A percentile compares a stretch with the other conserved stretches of the same genome.
Conservation (phyloP, 2,888 invertebrate species). For the Tetanocera ferruginea region DNA sequence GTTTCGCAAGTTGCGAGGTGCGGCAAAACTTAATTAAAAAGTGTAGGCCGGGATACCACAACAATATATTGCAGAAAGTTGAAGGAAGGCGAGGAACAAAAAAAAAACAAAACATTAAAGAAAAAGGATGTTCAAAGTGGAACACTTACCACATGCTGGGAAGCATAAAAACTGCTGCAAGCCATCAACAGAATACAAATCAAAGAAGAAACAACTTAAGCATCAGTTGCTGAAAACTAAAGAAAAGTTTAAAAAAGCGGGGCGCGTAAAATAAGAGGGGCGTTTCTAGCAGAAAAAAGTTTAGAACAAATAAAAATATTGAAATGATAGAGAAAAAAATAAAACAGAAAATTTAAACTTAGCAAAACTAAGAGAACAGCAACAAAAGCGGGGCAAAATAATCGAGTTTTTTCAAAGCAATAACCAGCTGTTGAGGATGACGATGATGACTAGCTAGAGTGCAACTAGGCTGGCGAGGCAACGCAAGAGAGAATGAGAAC, state of each 20-base stretch:
- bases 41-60: not conserved
- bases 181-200: not conserved
- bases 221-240: not conserved
- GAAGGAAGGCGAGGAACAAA: slow-evolving; percentile 18
- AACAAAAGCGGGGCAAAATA: not conserved
- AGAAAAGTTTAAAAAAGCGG: not conserved
- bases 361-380: not conserved
- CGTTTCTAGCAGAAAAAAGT: too few relatives aligned
- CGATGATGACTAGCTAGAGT: not conserved
- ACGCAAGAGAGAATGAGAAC: not conserved
- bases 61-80: not conserved
- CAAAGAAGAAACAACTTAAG: not conserved
- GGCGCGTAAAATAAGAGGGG: not conserved
- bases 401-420: not conserved
- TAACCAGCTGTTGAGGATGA: not conserved
- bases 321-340: not conserved
- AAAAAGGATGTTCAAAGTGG: slow-evolving; percentile 32
- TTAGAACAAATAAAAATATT: too few relatives aligned
- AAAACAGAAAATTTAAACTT: not conserved
- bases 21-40: not conserved
- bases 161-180: not conserved
- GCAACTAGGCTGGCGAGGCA: not conserved
- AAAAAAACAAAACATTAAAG: slow-evolving; percentile 37
- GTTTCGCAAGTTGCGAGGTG: not conserved
- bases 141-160: too few relatives aligned